Conservation (phyloP, 2,797 vertebrate genomes). For the Galaxias olidus region DNA sequence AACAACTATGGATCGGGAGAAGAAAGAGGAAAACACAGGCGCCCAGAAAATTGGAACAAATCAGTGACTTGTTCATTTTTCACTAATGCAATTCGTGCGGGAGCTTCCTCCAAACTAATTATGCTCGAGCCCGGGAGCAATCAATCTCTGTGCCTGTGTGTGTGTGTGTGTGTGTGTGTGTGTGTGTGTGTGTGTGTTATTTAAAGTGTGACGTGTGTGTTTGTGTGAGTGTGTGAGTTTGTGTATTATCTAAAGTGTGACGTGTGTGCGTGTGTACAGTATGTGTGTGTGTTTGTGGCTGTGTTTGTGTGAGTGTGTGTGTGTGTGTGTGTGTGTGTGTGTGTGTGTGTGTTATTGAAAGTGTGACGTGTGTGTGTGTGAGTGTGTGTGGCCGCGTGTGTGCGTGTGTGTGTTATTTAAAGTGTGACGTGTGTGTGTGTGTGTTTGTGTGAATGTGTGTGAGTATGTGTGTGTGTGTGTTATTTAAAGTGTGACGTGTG, state of each 20-base stretch:
- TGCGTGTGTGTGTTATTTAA: no score
- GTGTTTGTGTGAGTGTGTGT: not conserved
- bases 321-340: not conserved
- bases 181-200: constrained; percentile 12
- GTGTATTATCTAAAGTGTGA: no score
- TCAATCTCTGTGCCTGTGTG: not conserved
- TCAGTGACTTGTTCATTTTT: not conserved
- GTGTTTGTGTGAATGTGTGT: not conserved
- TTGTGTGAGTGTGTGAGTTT: no score
- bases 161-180: constrained; percentile 2
- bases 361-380: no score
- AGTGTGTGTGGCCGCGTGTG: no score
- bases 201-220: no score
- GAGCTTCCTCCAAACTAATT: constrained; percentile 6
- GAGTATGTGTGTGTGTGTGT: not conserved
- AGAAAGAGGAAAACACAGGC: not conserved
- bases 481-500: not conserved
- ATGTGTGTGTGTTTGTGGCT: no score
- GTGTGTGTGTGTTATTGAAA: no score
- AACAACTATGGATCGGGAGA: no score
- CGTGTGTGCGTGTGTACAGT: no score
- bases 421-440: not conserved
- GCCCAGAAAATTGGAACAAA: not conserved
- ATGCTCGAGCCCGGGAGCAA: not conserved
- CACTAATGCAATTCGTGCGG: not conserved